Evolutionary conservation across 2,113 vertebrate genomes (phyloP).

Genomic region (Rhegmatorhina hoffmannsi): DNA sequence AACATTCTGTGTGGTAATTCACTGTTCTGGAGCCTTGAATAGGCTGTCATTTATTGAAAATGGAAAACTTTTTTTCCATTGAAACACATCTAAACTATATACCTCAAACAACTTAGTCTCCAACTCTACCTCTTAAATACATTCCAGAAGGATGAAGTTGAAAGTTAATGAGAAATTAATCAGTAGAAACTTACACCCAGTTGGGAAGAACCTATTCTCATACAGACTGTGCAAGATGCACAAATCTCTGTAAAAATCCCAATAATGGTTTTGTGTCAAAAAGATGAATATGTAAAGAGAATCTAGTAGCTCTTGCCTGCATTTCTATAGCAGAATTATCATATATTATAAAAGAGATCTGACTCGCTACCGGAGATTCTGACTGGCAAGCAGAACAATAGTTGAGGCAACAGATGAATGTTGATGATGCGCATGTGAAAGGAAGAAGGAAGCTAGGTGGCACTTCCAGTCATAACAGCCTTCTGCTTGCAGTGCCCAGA

Average conservation of each 20-base stretch:
- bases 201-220: neutral
- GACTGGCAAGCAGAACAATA: neutral
- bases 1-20: neutral
- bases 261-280: slow-evolving; percentile 8
- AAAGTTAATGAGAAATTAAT: slow-evolving; percentile 1
- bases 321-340: slow-evolving; percentile 28
- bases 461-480: slow-evolving; percentile 22
- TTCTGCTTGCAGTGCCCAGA: neutral
- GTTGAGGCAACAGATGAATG: neutral
- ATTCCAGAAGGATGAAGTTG: neutral
- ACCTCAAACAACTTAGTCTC: neutral
- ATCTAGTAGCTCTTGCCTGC: neutral
- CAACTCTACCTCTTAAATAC: neutral
- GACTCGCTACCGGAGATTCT: neutral
- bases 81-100: neutral
- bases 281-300: neutral
- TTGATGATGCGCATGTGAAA: neutral
- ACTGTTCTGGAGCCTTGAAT: neutral
- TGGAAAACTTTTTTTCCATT: neutral
- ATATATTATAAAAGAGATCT: neutral
- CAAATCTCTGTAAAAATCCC: neutral
- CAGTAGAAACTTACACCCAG: neutral
- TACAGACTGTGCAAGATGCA: neutral
- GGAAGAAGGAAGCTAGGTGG: slow-evolving; percentile 44
- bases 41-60: neutral